These are phyloP conservation scores for Platichthys flesus DNA, from an alignment of 2,113 vertebrate genomes.

Conservation along the genomic window DNA sequence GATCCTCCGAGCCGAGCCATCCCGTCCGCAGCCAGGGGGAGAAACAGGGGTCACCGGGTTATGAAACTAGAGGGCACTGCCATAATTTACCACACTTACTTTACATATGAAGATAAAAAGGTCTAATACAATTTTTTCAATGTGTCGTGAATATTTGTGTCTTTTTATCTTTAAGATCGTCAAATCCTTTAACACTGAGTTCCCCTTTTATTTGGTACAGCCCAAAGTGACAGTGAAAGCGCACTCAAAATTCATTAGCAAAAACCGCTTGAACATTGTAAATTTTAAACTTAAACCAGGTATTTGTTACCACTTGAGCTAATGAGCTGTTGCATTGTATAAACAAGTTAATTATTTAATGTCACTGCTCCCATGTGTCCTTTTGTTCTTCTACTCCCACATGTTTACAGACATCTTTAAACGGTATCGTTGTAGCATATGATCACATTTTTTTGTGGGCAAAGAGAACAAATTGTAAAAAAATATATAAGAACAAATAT, in stretches of 20 bases:
- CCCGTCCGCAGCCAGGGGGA: constrained; percentile 1
- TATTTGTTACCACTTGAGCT: no score
- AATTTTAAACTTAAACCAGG: not conserved
- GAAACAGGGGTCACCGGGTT: not conserved
- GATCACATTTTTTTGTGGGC: no score
- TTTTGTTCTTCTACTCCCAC: no score
- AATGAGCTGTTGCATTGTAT: no score
- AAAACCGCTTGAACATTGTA: no score
- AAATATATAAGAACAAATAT: no score
- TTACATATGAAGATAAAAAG: fast-evolving
- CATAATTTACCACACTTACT: fast-evolving
- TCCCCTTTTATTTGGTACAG: constrained; percentile 19
- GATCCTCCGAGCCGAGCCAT: constrained; percentile 72
- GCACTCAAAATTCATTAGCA: constrained; percentile 28
- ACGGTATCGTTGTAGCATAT: no score
- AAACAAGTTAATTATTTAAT: no score
- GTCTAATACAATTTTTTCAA: fast-evolving
- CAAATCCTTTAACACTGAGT: not conserved
- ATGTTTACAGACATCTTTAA: no score
- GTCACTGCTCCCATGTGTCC: no score
- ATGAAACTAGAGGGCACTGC: fast-evolving
- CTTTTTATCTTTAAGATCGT: fast-evolving
- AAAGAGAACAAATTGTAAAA: no score
- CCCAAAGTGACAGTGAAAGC: constrained; percentile 58
- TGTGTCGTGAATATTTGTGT: fast-evolving